Percentiles rank a stretch among this genome's conserved stretches.
Conservation (phyloP, 2,797 vertebrate species). For the Megalops cyprinoides region DNA sequence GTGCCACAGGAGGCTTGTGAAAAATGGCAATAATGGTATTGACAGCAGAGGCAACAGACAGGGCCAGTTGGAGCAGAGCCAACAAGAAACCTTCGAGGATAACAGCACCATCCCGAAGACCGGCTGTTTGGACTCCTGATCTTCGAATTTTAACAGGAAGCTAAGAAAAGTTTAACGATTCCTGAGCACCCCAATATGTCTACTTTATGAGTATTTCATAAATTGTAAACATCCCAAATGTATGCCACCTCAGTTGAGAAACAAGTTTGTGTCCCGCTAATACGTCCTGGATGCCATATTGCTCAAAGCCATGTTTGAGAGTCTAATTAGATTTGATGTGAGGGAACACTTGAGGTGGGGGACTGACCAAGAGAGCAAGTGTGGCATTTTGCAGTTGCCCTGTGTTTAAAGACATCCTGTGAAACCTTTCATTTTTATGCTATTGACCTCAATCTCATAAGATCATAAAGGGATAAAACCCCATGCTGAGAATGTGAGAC, state of each 20-base stretch:
- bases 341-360: background rate
- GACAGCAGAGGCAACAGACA: background rate
- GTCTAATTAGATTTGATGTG: background rate
- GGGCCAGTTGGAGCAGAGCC: conserved; percentile 7
- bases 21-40: background rate
- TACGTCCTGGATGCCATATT: background rate
- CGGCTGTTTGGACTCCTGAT: conserved; percentile 2
- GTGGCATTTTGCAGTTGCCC: conserved; percentile 15
- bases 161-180: conserved; percentile 3
- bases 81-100: background rate
- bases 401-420: conserved; percentile 1
- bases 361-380: background rate
- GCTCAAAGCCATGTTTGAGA: background rate
- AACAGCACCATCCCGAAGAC: background rate
- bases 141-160: conserved; percentile 3
- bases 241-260: background rate
- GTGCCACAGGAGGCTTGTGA: too few relatives aligned
- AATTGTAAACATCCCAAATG: background rate
- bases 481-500: conserved; percentile 13
- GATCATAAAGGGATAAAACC: background rate
- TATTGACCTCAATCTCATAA: conserved; percentile 14
- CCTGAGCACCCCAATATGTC: background rate
- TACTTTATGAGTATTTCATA: background rate
- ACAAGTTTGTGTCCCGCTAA: background rate
- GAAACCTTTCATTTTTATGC: background rate